These are phyloP conservation scores for Octopus sinensis DNA, from an alignment of 1,140 invertebrate species.

Conservation along the genomic window DNA sequence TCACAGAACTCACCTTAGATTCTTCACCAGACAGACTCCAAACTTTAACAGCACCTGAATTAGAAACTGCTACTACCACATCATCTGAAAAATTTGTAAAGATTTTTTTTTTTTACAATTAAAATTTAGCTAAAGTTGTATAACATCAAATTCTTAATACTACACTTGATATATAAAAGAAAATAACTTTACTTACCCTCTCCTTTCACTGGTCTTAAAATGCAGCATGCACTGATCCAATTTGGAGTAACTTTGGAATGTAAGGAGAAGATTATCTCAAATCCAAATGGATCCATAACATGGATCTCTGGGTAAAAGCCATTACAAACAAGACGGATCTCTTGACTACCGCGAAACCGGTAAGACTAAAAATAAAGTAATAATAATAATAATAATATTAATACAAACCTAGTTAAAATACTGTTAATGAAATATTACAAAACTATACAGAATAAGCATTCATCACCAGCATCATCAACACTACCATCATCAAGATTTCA, in stretches of 20 bases:
- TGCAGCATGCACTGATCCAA: conserved; percentile 95
- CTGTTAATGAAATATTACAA: no score
- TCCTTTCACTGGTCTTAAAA: conserved; percentile 72
- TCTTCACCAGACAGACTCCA: conserved; percentile 91
- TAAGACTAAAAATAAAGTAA: conserved; percentile 67
- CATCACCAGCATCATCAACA: no score
- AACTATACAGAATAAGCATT: no score
- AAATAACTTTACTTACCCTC: conserved; percentile 44
- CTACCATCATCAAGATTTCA: no score
- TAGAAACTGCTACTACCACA: conserved; percentile 91
- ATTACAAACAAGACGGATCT: conserved; percentile 84
- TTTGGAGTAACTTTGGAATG: conserved; percentile 94
- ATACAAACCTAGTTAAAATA: no score
- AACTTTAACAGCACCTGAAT: conserved; percentile 94
- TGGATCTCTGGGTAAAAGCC: conserved; percentile 97
- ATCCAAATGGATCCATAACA: conserved; percentile 91
- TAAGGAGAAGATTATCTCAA: conserved; percentile 89
- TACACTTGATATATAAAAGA: no score
- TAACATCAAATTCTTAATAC: not conserved
- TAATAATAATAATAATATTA: no score
- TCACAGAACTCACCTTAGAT: conserved; percentile 36
- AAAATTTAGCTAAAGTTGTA: no score
- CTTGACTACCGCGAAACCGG: conserved; percentile 74
- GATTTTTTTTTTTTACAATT: no score
- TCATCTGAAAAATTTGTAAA: conserved; percentile 70